Percentiles rank a stretch among this genome's conserved stretches.
Conservation (phyloP, 2,888 invertebrate species). For the Diaperis boleti region DNA sequence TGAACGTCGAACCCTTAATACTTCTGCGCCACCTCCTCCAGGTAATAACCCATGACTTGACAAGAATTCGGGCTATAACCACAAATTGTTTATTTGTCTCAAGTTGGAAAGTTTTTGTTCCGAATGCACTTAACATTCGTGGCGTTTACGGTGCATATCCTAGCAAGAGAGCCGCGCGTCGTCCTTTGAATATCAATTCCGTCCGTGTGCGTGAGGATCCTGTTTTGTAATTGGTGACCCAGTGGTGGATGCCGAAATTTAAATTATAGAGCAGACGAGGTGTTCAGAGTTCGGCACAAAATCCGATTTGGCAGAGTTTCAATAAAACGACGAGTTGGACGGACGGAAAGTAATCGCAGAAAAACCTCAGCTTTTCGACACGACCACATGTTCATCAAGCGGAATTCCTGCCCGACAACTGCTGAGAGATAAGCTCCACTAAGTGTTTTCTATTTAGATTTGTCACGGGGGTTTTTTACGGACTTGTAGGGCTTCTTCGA, state of each 20-base stretch:
- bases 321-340: constrained; percentile 25
- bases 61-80: background rate
- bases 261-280: too few species aligned
- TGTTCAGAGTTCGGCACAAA: constrained; percentile 27
- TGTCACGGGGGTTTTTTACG: constrained; percentile 27
- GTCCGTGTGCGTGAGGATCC: constrained; percentile 16
- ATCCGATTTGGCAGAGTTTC: constrained; percentile 37
- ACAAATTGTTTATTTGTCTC: background rate
- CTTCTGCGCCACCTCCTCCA: background rate
- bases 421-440: constrained; percentile 25
- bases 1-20: background rate
- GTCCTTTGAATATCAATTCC: constrained; percentile 21
- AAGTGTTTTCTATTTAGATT: constrained; percentile 21
- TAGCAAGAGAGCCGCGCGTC: constrained; percentile 1
- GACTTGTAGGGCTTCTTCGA: background rate
- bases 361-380: constrained; percentile 31
- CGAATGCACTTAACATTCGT: constrained; percentile 9
- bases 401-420: constrained; percentile 30
- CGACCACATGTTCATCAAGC: constrained; percentile 35
- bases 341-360: constrained; percentile 30
- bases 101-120: too few species aligned
- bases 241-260: too few species aligned
- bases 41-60: background rate
- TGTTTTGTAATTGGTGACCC: constrained; percentile 27
- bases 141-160: constrained; percentile 6